These are phyloP conservation scores for Eumerus sabulonum DNA, from an alignment of 2,888 invertebrate genomes.

Conservation along the genomic window DNA sequence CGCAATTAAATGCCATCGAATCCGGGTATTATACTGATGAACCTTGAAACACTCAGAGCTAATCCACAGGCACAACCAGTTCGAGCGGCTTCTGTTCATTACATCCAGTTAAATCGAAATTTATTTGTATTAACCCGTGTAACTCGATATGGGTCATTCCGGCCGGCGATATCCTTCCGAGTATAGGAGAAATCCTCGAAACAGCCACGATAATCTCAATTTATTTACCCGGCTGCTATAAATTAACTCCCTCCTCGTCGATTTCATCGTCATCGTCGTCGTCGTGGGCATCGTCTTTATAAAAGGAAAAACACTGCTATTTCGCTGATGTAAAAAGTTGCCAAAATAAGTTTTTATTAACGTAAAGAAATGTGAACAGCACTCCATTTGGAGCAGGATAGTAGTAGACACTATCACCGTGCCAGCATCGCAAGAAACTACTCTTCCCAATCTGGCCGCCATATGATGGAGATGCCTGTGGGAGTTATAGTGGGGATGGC, in stretches of 20 bases:
- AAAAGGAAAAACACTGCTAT: conserved; percentile 37
- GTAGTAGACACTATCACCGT: conserved; percentile 50
- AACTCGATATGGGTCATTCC: conserved; percentile 44
- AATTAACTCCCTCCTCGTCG: conserved; percentile 23
- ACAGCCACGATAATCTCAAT: conserved; percentile 54
- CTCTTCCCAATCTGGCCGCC: neutral
- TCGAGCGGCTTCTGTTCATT: conserved; percentile 17
- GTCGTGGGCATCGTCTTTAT: neutral
- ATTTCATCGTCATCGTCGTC: neutral
- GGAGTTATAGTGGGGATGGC: conserved; percentile 1
- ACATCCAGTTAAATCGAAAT: conserved; percentile 45
- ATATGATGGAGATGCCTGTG: no score
- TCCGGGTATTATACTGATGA: conserved; percentile 1
- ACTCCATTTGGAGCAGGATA: conserved; percentile 60
- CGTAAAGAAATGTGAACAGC: conserved; percentile 68
- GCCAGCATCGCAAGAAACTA: conserved; percentile 33
- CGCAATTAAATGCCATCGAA: neutral
- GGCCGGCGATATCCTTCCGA: conserved; percentile 38
- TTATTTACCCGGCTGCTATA: conserved; percentile 57
- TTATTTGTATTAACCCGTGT: conserved; percentile 50
- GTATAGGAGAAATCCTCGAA: conserved; percentile 39
- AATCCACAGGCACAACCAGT: conserved; percentile 2
- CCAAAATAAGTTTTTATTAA: conserved; percentile 68
- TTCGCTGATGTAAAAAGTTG: conserved; percentile 68
- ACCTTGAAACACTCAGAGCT: conserved; percentile 31